Base-by-base conservation (phyloP, 2,113 vertebrate genomes). In the Castor canadensis region DNA sequence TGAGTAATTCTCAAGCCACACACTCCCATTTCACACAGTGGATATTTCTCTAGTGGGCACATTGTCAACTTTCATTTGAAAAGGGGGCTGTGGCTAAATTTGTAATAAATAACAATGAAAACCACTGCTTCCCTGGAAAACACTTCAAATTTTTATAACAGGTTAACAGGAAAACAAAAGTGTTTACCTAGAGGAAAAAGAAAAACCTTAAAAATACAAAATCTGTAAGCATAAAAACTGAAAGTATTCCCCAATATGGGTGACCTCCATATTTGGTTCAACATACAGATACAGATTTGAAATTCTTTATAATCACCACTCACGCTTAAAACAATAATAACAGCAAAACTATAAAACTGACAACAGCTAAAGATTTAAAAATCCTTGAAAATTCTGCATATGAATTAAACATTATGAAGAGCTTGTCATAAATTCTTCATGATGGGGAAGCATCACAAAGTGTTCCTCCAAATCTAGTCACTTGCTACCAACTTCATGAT, bases 171-270 rank as follows among this genome's bases (percentile, higher is more conserved):
- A 19, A 64, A 92, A 79, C 30, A 62, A 56, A 73, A 26, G 12
- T 56, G 52, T 60, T 93, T 19, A 67, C 45, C 54, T 79, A 85
- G 6, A 85, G 66, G 92, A 89, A 32, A 91, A 20, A 60, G 10
- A 60, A 56, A 47, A 73, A 30, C 43, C 13, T 72, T 86, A 71
- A 75, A 91, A 64, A 87, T 79, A 11, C 19, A 38, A 88, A 93
- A 35, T 54, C 26, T 88, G 35, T 69, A 90, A 56, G 15, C 58
- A 45, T 19, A 40, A 52, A 95, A 67, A 82, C 38, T 52, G 26
- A 85, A 93, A 84, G 20, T 76, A 77, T 67, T 95, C 93, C n/a
- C 26, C 40, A 92, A 89, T 56, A 64, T 30, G 30, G n/a, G 49
- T 87, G 60, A 45, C 8, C n/a, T 11, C 54, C 4, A 3, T 64